These are phyloP conservation scores for Tenthredo amoena DNA, from an alignment of 2,888 invertebrate species.

Conservation along the genomic window DNA sequence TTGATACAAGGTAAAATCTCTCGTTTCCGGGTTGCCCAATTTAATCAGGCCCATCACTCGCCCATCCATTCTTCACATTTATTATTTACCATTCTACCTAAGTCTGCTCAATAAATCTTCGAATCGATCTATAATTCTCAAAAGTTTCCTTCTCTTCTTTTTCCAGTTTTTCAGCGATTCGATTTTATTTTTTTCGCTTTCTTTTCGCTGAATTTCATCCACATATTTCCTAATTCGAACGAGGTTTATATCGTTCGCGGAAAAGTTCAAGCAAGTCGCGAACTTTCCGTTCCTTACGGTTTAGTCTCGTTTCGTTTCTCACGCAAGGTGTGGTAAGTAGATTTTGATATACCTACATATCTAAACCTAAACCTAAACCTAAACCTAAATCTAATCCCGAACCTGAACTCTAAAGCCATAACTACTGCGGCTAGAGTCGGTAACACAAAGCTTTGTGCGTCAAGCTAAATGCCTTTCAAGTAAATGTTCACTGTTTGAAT, in stretches of 20 bases:
- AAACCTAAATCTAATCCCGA: background rate
- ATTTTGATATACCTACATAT: background rate
- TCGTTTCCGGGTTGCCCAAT: slow-evolving; percentile 7
- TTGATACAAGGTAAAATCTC: background rate
- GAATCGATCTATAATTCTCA: background rate
- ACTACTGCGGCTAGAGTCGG: background rate
- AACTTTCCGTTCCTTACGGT: background rate
- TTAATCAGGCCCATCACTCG: background rate
- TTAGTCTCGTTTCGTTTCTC: background rate
- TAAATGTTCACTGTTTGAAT: background rate
- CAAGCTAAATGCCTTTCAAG: background rate
- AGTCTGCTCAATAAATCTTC: background rate
- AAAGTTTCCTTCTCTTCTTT: background rate
- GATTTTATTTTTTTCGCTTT: too few relatives aligned
- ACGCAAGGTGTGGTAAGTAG: background rate
- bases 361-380: background rate
- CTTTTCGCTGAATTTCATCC: background rate
- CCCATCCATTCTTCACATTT: background rate
- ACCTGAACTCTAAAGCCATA: background rate
- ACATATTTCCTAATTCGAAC: background rate
- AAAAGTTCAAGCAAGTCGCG: background rate
- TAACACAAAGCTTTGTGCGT: slow-evolving; percentile 3
- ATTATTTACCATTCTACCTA: background rate
- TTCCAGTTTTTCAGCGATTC: background rate
- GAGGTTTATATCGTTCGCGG: background rate